These are phyloP conservation scores for Opisthocomus hoazin DNA, from an alignment of 2,113 vertebrate species.

Conservation along the genomic window DNA sequence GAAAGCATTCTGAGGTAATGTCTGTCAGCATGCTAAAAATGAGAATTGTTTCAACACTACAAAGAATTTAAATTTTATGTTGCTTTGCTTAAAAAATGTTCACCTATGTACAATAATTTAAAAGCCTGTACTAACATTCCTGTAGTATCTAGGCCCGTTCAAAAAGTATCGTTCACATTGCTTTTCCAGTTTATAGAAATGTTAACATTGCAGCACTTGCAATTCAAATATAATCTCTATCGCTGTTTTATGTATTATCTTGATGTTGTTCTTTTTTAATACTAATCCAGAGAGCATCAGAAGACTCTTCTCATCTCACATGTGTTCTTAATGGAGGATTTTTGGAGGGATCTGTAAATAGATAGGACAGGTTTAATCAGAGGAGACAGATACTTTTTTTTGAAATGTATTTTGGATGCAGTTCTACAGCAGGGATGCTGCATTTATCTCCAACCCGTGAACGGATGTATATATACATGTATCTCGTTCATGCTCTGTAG, in stretches of 20 bases:
- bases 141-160: conserved; percentile 17
- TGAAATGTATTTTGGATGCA: background rate
- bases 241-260: background rate
- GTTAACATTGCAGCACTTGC: background rate
- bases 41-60: background rate
- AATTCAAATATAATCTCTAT: background rate
- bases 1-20: background rate
- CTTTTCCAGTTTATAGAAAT: background rate
- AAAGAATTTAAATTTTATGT: background rate
- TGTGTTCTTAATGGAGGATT: conserved; percentile 78
- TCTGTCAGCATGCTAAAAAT: background rate
- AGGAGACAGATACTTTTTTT: background rate
- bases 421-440: background rate
- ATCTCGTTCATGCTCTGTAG: background rate
- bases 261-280: background rate
- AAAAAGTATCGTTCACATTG: background rate
- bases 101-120: conserved; percentile 34
- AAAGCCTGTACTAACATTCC: conserved; percentile 47
- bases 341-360: conserved; percentile 75
- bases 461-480: background rate
- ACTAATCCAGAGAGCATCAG: background rate
- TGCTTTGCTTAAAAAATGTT: conserved; percentile 37
- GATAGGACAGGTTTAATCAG: background rate
- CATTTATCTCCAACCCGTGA: background rate
- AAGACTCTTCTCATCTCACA: conserved; percentile 65